Conservation (phyloP, 2,888 invertebrate species). For the Palloptera scutellata region DNA sequence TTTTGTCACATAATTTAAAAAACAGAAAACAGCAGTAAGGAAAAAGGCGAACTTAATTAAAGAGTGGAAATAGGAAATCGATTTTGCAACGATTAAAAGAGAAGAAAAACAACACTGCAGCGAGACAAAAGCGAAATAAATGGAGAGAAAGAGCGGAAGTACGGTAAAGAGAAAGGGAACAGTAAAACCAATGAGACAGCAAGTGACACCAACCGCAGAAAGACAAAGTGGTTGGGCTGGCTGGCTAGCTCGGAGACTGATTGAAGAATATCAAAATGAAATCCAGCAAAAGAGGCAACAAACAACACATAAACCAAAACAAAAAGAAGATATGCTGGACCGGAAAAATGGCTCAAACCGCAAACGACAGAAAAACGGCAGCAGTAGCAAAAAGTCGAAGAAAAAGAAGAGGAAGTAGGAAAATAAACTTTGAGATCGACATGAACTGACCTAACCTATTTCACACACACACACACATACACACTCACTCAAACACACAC, state of each 20-base stretch:
- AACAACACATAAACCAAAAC: constrained; percentile 2
- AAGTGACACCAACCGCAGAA: constrained; percentile 7
- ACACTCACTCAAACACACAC: not conserved
- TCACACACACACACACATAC: constrained; percentile 1
- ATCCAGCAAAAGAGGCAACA: constrained; percentile 16
- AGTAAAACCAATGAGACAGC: constrained; percentile 10
- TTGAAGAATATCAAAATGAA: not conserved
- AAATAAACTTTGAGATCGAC: constrained; percentile 25
- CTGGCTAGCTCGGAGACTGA: constrained; percentile 1
- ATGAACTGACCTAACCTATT: constrained; percentile 12
- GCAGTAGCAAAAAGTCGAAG: not conserved
- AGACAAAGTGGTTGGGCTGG: constrained; percentile 3
- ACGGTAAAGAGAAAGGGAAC: constrained; percentile 12
- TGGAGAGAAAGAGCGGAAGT: too few relatives aligned
- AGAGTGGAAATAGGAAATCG: constrained; percentile 6
- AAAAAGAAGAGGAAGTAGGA: constrained; percentile 13
- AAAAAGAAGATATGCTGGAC: not conserved
- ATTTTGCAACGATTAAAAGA: too few relatives aligned
- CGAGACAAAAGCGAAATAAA: not conserved
- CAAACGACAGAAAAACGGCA: not conserved
- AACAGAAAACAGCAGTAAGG: constrained; percentile 10
- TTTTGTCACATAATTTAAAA: not conserved
- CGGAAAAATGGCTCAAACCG: not conserved
- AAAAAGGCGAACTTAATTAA: constrained; percentile 12
- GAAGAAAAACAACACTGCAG: too few relatives aligned